phyloP scores from a whole-genome alignment of 2,797 vertebrate species.

The Pseudotriccus pelzelni region DNA sequence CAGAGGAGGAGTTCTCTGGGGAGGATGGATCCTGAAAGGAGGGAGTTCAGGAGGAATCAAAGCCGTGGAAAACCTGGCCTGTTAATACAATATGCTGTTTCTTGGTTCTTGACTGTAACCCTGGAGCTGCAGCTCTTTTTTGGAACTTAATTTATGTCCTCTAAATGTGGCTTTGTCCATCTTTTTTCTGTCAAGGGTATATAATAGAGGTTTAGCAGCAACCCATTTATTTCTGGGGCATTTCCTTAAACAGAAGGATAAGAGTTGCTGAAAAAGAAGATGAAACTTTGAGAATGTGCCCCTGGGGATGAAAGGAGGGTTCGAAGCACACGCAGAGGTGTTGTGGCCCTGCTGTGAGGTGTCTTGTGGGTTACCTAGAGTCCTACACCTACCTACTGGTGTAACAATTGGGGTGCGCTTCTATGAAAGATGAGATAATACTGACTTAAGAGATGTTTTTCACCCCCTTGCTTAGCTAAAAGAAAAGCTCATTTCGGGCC shows the following conservation, averaged over 20 bases:
- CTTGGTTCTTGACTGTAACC: background rate
- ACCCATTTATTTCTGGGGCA: background rate
- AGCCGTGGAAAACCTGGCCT: background rate
- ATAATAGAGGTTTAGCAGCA: background rate
- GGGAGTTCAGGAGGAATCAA: background rate
- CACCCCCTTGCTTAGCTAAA: background rate
- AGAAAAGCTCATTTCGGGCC: background rate
- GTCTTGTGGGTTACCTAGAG: fast-evolving
- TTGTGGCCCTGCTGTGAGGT: background rate
- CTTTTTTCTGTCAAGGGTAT: background rate
- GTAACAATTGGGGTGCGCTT: background rate
- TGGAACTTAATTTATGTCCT: background rate
- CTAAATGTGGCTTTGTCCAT: background rate
- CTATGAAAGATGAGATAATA: background rate
- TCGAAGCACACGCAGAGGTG: background rate
- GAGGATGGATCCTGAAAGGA: background rate
- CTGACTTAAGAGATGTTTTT: background rate
- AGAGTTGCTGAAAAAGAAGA: background rate
- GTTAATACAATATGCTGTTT: background rate
- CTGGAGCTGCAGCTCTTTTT: background rate
- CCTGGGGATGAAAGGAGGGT: background rate
- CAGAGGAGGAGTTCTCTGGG: background rate
- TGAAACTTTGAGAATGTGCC: background rate
- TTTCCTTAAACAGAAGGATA: background rate
- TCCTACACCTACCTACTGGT: background rate